Evolutionary conservation across 2,888 invertebrate species (phyloP), one percentile per base, ranked within the genome.

Genomic region (Sphaerolaimus hirsutus): DNA sequence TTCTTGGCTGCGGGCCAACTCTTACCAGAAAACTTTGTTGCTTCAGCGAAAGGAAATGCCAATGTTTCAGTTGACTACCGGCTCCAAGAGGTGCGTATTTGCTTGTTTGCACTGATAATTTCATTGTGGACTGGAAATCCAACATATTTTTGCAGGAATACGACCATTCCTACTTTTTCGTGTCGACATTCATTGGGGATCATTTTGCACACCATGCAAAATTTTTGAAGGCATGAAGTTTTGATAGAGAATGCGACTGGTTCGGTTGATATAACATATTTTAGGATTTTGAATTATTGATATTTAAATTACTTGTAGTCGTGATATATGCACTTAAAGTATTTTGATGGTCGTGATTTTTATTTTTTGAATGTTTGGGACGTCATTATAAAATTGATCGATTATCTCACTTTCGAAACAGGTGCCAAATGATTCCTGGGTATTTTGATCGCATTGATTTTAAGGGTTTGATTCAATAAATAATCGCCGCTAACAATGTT

Each of bases 141-240:
- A n/a, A n/a, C n/a, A n/a, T n/a, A n/a, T 42, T 29, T n/a, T 50
- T 53, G 46, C 52, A 79, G 52, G 84, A 79, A 19, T 97, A 91
- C 62, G 87, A 93, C 64, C 97, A 97, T 67, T 78, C 82, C 42
- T 93, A 91, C 62, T 91, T 75, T 61, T 89, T 83, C 62, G 79
- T 97, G 52, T 72, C 86, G 0, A 75, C 82, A 0, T 93, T 82
- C 65, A 77, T 97, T 45, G 80, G 76, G 38, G 87, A 93, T 61
- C 93, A 97, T 63, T 74, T 97, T 49, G 74, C 74, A 48, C 83
- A 84, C 66, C 93, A 97, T 65, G 75, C 78, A 2, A 77, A 79
- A 60, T 74, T 76, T 63, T 72, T 84, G 21, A 45, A 26, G 5
- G 3, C 12, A 3, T 37, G 37, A 7, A 23, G 7, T n/a, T 41